Percentiles rank a stretch among this genome's conserved stretches.
Evolutionary conservation across 1,140 invertebrate genomes (phyloP).

Genomic region (Eriosoma lanigerum): DNA sequence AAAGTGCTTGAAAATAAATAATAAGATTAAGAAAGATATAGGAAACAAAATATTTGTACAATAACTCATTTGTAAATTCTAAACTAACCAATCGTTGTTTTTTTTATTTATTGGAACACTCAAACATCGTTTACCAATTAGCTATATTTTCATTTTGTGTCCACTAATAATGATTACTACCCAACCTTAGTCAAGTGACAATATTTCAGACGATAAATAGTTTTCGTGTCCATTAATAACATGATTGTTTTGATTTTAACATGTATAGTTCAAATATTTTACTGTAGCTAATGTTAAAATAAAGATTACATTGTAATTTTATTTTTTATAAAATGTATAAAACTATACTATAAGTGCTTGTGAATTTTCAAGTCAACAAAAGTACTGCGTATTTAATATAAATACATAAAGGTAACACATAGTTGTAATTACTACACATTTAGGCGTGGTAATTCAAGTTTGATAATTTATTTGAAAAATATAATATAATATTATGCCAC

Average conservation of each 20-base stretch:
- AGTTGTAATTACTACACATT: too few species aligned
- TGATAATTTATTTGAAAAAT: too few species aligned
- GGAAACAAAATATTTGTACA: background rate
- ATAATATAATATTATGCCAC: too few species aligned
- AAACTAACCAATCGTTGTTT: background rate
- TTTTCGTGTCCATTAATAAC: background rate
- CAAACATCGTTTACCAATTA: background rate
- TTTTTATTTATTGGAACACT: background rate
- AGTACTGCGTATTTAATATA: too few species aligned
- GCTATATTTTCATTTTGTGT: background rate
- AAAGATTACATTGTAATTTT: too few species aligned
- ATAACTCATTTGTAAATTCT: background rate
- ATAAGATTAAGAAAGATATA: too few species aligned
- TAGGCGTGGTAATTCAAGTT: too few species aligned
- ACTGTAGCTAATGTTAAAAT: too few species aligned
- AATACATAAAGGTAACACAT: too few species aligned
- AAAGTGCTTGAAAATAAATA: background rate
- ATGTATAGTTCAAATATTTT: background rate
- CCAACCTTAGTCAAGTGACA: background rate
- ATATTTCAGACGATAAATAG: background rate
- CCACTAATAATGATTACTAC: background rate
- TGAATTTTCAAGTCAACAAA: too few species aligned
- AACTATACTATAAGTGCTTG: too few species aligned
- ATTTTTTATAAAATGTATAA: too few species aligned
- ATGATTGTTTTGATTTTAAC: background rate